A percentile compares a stretch with the other conserved stretches of the same genome.
Evolutionary conservation across 2,888 invertebrate genomes (phyloP).

Genomic region (Cacoxenus indagator): DNA sequence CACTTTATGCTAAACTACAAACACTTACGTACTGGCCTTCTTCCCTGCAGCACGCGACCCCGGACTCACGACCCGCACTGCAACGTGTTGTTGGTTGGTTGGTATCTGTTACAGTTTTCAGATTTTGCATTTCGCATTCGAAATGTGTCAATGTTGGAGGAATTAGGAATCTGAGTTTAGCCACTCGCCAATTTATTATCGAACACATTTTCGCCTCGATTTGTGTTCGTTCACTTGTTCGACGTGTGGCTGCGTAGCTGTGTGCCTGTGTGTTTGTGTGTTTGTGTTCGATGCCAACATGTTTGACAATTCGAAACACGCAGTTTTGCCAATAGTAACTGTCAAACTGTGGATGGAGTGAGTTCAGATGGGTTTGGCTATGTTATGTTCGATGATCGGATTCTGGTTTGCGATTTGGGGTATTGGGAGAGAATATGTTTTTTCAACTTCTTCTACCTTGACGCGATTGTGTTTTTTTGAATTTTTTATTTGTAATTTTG

Average conservation of each 20-base stretch:
- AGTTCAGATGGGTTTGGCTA: too few species aligned
- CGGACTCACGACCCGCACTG: background rate
- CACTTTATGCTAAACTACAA: background rate
- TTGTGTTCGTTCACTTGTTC: slow-evolving; percentile 54
- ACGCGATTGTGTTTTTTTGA: too few species aligned
- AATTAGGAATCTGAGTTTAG: slow-evolving; percentile 34
- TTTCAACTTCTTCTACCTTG: too few species aligned
- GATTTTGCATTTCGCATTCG: slow-evolving; percentile 53
- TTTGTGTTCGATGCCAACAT: background rate
- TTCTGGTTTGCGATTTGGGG: too few species aligned
- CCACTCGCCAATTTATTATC: slow-evolving; percentile 15
- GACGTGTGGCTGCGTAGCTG: slow-evolving; percentile 22
- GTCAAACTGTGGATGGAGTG: slow-evolving; percentile 2
- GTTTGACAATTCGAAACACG: slow-evolving; percentile 10
- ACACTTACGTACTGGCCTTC: too few species aligned
- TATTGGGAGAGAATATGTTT: too few species aligned
- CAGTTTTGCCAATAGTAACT: slow-evolving; percentile 9
- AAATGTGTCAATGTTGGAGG: slow-evolving; percentile 55
- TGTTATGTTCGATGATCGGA: too few species aligned
- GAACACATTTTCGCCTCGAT: slow-evolving; percentile 45
- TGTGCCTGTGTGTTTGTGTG: slow-evolving; percentile 9
- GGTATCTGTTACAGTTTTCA: slow-evolving; percentile 29
- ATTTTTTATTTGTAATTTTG: too few species aligned
- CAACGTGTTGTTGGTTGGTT: background rate
- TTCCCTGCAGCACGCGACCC: too few species aligned